Evolutionary conservation across 1,140 invertebrate genomes (phyloP).

Genomic region (Drosophila nigromelanica): DNA sequence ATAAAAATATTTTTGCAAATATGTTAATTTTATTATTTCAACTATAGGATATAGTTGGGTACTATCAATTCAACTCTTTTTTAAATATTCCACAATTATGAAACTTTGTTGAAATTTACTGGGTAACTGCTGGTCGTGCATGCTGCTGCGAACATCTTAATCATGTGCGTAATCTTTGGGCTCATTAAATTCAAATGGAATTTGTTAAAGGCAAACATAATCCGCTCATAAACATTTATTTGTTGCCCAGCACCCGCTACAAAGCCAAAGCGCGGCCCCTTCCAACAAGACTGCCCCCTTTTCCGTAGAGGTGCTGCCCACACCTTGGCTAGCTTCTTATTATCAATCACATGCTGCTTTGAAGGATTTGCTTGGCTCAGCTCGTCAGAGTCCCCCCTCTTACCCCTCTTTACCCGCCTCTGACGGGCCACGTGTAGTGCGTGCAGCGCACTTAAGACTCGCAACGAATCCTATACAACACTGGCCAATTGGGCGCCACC

Average conservation of each 20-base stretch:
- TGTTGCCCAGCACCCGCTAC: background rate
- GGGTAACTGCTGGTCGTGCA: background rate
- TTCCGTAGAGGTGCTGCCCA: background rate
- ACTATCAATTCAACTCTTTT: too few species aligned
- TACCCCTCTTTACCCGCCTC: background rate
- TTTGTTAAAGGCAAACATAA: slow-evolving; percentile 53
- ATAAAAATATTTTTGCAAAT: too few species aligned
- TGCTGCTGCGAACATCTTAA: background rate
- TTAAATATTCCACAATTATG: too few species aligned
- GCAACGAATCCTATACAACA: slow-evolving; percentile 34
- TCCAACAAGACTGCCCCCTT: background rate
- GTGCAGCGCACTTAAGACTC: slow-evolving; percentile 27
- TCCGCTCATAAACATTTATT: slow-evolving; percentile 61
- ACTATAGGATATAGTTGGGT: too few species aligned
- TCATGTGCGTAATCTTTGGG: slow-evolving; percentile 30
- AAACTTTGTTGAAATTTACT: background rate
- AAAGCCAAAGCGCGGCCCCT: background rate
- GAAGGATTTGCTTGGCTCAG: slow-evolving; percentile 13
- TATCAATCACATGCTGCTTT: slow-evolving; percentile 46
- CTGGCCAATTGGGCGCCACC: background rate
- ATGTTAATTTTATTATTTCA: too few species aligned
- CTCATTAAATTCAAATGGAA: slow-evolving; percentile 62
- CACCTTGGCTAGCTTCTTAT: too few species aligned
- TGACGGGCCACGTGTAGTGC: slow-evolving; percentile 13
- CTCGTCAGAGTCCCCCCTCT: background rate